Percentiles rank a stretch among this genome's conserved stretches.
Evolutionary conservation across 2,797 vertebrate genomes (phyloP).

Genomic region (Scleropages formosus): DNA sequence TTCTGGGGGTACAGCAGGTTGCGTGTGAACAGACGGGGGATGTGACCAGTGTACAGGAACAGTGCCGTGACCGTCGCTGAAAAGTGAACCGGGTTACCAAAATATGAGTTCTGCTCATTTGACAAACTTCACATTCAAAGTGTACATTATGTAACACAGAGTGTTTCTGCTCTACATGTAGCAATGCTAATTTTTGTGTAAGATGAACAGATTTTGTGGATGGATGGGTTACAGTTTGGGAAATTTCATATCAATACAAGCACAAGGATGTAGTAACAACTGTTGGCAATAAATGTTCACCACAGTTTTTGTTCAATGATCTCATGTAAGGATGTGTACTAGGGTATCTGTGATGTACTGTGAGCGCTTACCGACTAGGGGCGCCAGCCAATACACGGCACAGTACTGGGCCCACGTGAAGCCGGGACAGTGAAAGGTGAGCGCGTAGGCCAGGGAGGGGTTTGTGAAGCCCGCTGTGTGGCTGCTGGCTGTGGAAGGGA

Average conservation of each 20-base stretch:
- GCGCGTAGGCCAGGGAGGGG: slow-evolving; percentile 57
- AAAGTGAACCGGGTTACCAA: slow-evolving; percentile 31
- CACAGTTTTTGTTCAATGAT: too few species aligned
- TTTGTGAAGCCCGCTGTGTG: slow-evolving; percentile 68
- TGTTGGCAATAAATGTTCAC: too few species aligned
- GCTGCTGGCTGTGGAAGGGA: slow-evolving; percentile 45
- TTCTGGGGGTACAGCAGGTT: slow-evolving; percentile 83
- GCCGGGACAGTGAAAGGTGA: slow-evolving; percentile 65
- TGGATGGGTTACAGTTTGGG: too few species aligned
- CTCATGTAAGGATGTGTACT: too few species aligned
- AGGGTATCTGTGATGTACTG: too few species aligned
- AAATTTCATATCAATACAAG: too few species aligned
- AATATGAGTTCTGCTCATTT: too few species aligned
- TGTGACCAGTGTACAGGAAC: slow-evolving; percentile 76
- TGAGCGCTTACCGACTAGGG: slow-evolving; percentile 57
- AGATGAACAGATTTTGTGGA: too few species aligned
- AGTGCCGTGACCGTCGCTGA: slow-evolving; percentile 82
- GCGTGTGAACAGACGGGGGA: slow-evolving; percentile 82
- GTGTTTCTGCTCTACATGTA: not conserved
- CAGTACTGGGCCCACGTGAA: slow-evolving; percentile 57
- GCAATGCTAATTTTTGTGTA: too few species aligned
- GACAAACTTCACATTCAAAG: too few species aligned
- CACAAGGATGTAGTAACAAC: too few species aligned
- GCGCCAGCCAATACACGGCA: slow-evolving; percentile 68
- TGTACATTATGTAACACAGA: not conserved